Base-by-base conservation (phyloP, 2,113 vertebrate genomes). In the Emydocephalus ijimae region DNA sequence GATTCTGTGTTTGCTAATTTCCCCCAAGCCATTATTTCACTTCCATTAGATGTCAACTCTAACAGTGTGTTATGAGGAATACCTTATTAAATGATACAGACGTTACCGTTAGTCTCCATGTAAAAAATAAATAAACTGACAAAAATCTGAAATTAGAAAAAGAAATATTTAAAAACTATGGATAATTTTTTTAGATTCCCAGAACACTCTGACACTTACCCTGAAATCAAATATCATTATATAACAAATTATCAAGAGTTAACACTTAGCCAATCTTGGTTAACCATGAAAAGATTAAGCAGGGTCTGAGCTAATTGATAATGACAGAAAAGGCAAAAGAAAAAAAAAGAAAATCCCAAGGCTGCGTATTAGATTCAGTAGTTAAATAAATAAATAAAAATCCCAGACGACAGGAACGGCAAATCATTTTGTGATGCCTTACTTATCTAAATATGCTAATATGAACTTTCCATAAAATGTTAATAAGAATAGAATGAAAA, bases 401-500 rank as follows among this genome's bases (percentile, higher is more conserved):
- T 43, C 74, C 34, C 74, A 81, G 6, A 21, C 1, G 1, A 81
- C 34, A 81, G 34, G 20, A 81, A 81, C 43, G 18, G 34, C 18
- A 81, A 81, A 81, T 43, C 74, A 81, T 15, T 81, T 43, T 81
- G 34, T 39, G 34, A 81, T 87, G 85, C n/a, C 15, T 59, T 88
- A 54, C 29, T 39, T 55, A 69, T 89, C 26, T 55, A 21, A 87
- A 55, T 88, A 69, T 50, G n/a, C 20, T 74, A 81, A 90, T 54
- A 81, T 0, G 11, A 57, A 56, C 29, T 89, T 88, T 69, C 48
- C n/a, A 45, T 74, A 88, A 91, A 23, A 39, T 45, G 34, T 48
- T 69, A 91, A 43, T 85, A 91, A 91, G 85, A 43, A 54, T 48
- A 92, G 48, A 91, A 74, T 88, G 5, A 69, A 93, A 87, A 61